Evolutionary conservation across 2,113 vertebrate genomes (phyloP).

Genomic region (Lucifuga dentata): DNA sequence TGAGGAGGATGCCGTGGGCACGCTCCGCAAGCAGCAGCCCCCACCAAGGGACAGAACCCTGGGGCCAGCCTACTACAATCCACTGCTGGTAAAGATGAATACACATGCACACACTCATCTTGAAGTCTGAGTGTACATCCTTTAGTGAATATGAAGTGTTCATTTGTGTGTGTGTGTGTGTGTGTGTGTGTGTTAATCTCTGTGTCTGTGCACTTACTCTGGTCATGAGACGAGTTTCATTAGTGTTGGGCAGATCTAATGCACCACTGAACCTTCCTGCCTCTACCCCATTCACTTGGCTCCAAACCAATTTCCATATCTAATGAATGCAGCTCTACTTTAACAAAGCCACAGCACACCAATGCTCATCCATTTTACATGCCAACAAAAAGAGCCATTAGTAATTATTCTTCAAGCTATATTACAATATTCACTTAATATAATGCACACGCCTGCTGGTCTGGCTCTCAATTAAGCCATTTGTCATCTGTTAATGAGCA

Average conservation of each 20-base stretch:
- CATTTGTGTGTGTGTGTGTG: conserved; percentile 40
- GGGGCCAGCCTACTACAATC: conserved; percentile 84
- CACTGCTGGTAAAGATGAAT: conserved; percentile 74
- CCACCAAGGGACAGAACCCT: conserved; percentile 78
- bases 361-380: conserved; percentile 89
- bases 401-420: conserved; percentile 90
- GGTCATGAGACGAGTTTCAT: conserved; percentile 78
- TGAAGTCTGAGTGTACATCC: conserved; percentile 38
- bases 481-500: conserved; percentile 93
- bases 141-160: conserved; percentile 48
- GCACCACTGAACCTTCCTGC: conserved; percentile 74
- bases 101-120: conserved; percentile 13
- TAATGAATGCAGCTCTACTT: conserved; percentile 87
- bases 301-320: conserved; percentile 88
- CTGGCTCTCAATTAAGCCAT: conserved; percentile 89
- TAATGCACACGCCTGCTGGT: conserved; percentile 88
- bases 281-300: conserved; percentile 78
- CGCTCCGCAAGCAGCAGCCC: conserved; percentile 73
- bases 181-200: no score
- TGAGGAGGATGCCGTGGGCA: conserved; percentile 76
- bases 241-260: conserved; percentile 85
- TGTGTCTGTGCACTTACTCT: no score
- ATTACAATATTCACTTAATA: conserved; percentile 91
- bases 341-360: conserved; percentile 82
- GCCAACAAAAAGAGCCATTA: conserved; percentile 86